phyloP scores from a whole-genome alignment of 2,113 vertebrate genomes.

The Gallinago paraguaiae region DNA sequence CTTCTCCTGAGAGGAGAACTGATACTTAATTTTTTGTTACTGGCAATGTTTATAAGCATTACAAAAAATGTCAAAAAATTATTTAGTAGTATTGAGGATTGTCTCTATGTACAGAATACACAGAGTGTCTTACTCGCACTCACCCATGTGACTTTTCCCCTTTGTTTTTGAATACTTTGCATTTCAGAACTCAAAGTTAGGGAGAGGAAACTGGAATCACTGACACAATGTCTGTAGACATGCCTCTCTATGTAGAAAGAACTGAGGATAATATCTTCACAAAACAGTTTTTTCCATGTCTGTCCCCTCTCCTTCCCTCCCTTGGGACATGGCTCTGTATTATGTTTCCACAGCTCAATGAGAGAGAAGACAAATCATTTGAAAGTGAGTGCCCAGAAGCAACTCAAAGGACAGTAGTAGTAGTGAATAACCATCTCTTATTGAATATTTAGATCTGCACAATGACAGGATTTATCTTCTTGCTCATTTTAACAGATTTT shows the following conservation, averaged over 20 bases:
- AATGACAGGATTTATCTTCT: not conserved
- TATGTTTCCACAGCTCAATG: not conserved
- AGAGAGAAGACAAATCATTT: not conserved
- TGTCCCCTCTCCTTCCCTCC: not conserved
- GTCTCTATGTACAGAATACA: not conserved
- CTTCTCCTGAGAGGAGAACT: not conserved
- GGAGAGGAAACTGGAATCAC: not conserved
- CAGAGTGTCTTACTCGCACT: no score
- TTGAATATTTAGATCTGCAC: not conserved
- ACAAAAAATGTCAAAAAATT: not conserved
- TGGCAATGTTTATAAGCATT: not conserved
- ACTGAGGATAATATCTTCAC: not conserved
- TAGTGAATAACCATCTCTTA: not conserved
- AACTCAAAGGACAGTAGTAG: not conserved
- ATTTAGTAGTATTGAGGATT: not conserved
- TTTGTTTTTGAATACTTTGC: not conserved
- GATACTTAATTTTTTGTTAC: not conserved
- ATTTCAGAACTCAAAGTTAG: not conserved
- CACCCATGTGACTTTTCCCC: not conserved
- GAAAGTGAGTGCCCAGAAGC: not conserved
- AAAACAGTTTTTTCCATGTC: not conserved
- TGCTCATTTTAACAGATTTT: slow-evolving; percentile 85
- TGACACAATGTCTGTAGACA: not conserved
- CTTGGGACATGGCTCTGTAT: not conserved
- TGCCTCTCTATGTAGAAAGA: not conserved